These are phyloP conservation scores for Etia nguti DNA, from an alignment of 2,113 vertebrate species.

Conservation along the genomic window DNA sequence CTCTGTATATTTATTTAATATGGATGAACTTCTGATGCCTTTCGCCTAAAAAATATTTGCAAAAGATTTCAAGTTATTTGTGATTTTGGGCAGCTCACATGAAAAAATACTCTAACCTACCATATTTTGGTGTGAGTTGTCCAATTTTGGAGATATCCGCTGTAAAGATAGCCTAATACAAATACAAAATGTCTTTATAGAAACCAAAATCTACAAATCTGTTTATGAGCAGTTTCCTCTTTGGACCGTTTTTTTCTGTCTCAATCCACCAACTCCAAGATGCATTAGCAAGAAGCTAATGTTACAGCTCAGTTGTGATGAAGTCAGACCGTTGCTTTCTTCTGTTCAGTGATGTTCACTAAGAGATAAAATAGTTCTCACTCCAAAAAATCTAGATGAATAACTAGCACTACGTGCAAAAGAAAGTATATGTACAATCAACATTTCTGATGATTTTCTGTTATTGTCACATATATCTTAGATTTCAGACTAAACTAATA, in stretches of 20 bases:
- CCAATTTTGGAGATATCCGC: neutral
- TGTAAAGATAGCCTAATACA: neutral
- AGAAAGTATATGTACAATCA: neutral
- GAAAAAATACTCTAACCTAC: neutral
- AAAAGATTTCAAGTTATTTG: neutral
- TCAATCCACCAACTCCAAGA: neutral
- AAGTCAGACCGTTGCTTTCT: neutral
- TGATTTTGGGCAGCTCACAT: neutral
- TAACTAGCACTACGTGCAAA: neutral
- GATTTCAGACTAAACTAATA: rapidly evolving
- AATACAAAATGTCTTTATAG: neutral
- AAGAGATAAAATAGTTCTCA: neutral
- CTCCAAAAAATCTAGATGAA: neutral
- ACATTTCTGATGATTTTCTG: neutral
- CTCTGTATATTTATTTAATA: neutral
- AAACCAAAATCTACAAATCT: neutral
- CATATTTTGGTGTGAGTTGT: neutral
- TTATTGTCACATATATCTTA: neutral
- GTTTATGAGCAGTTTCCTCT: neutral
- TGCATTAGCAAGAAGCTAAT: neutral
- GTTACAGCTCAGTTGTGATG: neutral
- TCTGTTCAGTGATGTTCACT: neutral
- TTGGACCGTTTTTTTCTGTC: neutral
- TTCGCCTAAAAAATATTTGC: neutral
- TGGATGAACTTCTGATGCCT: neutral